phyloP scores from a whole-genome alignment of 2,888 invertebrate species.

The Mythimna loreyi region DNA sequence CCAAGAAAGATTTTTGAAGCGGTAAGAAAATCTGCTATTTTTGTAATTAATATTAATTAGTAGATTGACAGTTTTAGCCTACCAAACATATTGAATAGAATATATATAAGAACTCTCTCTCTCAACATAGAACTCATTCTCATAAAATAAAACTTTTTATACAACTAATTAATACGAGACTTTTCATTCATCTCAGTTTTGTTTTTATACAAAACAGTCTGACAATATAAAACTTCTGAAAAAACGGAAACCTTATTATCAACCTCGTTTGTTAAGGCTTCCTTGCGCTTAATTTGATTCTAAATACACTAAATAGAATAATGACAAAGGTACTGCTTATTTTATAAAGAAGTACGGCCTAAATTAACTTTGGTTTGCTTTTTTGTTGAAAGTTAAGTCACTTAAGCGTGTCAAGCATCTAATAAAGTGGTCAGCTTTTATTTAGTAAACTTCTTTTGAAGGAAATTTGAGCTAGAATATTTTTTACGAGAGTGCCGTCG shows the following conservation, averaged over 20 bases:
- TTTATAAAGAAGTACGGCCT: constrained; percentile 22
- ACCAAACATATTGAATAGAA: no score
- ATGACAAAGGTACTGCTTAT: constrained; percentile 25
- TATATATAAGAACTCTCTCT: no score
- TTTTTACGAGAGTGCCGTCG: background rate
- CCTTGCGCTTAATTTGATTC: constrained; percentile 38
- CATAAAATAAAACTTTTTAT: background rate
- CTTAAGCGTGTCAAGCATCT: constrained; percentile 11
- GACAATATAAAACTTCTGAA: constrained; percentile 28
- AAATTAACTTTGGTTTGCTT: constrained; percentile 17
- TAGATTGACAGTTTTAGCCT: no score
- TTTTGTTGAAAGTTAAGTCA: constrained; percentile 34
- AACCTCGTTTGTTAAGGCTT: constrained; percentile 40
- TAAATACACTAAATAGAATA: constrained; percentile 35
- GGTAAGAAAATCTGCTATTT: no score
- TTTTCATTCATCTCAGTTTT: background rate
- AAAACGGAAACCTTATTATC: constrained; percentile 37
- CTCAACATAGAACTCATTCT: no score
- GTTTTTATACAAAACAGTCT: constrained; percentile 19
- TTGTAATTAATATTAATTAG: no score
- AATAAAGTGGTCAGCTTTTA: constrained; percentile 17
- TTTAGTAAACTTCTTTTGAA: background rate
- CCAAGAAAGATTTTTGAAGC: no score
- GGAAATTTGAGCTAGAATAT: background rate
- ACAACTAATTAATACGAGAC: background rate